Conservation (phyloP, 2,888 invertebrate species). For the Troides oblongomaculatus region DNA sequence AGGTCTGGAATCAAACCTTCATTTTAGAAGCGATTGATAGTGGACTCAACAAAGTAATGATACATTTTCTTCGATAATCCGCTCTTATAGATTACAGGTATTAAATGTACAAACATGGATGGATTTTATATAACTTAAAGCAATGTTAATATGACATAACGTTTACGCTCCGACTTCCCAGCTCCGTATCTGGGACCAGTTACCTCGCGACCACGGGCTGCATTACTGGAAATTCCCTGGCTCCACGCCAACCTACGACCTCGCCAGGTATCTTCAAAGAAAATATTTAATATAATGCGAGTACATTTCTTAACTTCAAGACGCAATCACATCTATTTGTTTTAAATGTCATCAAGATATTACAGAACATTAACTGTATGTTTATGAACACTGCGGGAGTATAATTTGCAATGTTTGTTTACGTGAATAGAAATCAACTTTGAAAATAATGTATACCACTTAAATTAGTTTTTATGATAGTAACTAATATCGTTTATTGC, state of each 20-base stretch:
- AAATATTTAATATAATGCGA: constrained; percentile 26
- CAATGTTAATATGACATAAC: constrained; percentile 20
- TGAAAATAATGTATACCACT: not conserved
- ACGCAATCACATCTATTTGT: constrained; percentile 28
- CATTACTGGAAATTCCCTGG: constrained; percentile 29
- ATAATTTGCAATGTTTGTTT: constrained; percentile 6
- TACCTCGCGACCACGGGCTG: constrained; percentile 29
- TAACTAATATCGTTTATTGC: not conserved
- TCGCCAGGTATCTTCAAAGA: constrained; percentile 27
- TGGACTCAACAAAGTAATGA: too few species aligned
- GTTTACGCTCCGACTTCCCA: constrained; percentile 15
- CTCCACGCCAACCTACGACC: constrained; percentile 22
- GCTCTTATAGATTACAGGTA: not conserved
- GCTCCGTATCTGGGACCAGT: constrained; percentile 26
- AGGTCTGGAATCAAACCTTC: too few species aligned
- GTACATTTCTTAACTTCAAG: constrained; percentile 19
- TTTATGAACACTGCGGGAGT: constrained; percentile 9
- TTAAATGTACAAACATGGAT: not conserved
- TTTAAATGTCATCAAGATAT: constrained; percentile 18
- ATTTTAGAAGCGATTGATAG: too few species aligned
- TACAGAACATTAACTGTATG: constrained; percentile 17
- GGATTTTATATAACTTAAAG: constrained; percentile 6
- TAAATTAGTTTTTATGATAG: not conserved
- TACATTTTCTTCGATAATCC: not conserved
- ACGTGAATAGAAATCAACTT: not conserved